These are phyloP conservation scores for Gymnocephalus cernua DNA, from an alignment of 2,113 vertebrate species.

Conservation along the genomic window DNA sequence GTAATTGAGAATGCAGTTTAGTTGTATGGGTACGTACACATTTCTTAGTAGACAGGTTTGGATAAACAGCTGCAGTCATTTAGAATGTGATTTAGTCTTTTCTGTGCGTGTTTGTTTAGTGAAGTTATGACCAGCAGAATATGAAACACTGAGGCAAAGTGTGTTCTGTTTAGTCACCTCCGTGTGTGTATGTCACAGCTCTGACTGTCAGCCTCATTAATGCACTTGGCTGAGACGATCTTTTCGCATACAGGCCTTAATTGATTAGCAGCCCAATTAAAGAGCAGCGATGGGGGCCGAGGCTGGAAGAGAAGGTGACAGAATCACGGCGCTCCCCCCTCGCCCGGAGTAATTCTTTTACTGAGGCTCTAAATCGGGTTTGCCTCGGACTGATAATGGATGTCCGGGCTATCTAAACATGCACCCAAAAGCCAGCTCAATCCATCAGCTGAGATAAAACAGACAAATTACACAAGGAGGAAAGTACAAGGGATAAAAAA, in stretches of 20 bases:
- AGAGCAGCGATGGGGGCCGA: slow-evolving; percentile 39
- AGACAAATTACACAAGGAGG: slow-evolving; percentile 57
- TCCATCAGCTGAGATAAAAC: slow-evolving; percentile 63
- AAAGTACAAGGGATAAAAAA: slow-evolving; percentile 31
- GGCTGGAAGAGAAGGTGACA: slow-evolving; percentile 44
- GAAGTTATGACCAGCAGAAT: not conserved
- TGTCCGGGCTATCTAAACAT: slow-evolving; percentile 73
- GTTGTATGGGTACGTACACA: too few relatives aligned
- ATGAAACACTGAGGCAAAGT: not conserved
- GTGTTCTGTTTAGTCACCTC: slow-evolving; percentile 5
- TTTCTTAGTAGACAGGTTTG: too few relatives aligned
- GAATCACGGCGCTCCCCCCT: slow-evolving; percentile 39
- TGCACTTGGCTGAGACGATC: slow-evolving; percentile 24
- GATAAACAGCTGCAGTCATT: not conserved
- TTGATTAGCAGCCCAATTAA: slow-evolving; percentile 71
- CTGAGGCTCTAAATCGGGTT: slow-evolving; percentile 67
- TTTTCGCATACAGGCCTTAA: slow-evolving; percentile 48
- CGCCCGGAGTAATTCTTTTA: slow-evolving; percentile 61
- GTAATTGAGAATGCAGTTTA: too few relatives aligned
- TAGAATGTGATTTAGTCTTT: not conserved
- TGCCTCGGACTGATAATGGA: slow-evolving; percentile 74
- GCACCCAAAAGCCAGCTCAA: slow-evolving; percentile 60
- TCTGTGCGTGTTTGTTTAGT: not conserved
- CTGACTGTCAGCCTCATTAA: slow-evolving; percentile 41
- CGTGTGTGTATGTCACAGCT: slow-evolving; percentile 4